Evolutionary conservation across 2,113 vertebrate species (phyloP).

Genomic region (Zosterops pallidus): DNA sequence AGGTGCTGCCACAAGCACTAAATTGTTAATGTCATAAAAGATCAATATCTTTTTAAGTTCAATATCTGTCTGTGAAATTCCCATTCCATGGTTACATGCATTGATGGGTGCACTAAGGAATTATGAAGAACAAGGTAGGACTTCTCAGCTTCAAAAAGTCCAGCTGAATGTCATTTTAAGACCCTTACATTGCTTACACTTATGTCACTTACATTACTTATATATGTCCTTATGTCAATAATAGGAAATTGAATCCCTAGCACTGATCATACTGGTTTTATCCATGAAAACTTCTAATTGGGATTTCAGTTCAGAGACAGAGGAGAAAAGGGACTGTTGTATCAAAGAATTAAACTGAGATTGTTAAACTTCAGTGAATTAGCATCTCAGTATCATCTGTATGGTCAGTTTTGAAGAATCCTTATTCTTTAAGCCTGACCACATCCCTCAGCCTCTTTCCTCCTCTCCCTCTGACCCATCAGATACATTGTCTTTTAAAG

Average conservation of each 20-base stretch:
- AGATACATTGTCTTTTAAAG: neutral
- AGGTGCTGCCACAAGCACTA: neutral
- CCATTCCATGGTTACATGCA: neutral
- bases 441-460: neutral
- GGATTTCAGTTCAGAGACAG: neutral
- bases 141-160: neutral
- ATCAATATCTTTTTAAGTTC: neutral
- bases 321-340: neutral
- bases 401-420: neutral
- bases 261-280: neutral
- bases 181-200: neutral
- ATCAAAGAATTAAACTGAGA: neutral
- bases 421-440: neutral
- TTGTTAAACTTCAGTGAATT: slow-evolving; percentile 14
- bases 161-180: neutral
- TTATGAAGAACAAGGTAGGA: neutral
- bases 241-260: neutral
- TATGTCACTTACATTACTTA: neutral
- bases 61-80: neutral
- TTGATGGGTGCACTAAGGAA: neutral
- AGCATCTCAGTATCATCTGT: neutral
- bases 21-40: neutral
- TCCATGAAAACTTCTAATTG: neutral
- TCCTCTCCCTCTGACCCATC: neutral
- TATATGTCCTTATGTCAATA: neutral